Base-by-base conservation (phyloP, 2,113 vertebrate species). In the Psophia crepitans region DNA sequence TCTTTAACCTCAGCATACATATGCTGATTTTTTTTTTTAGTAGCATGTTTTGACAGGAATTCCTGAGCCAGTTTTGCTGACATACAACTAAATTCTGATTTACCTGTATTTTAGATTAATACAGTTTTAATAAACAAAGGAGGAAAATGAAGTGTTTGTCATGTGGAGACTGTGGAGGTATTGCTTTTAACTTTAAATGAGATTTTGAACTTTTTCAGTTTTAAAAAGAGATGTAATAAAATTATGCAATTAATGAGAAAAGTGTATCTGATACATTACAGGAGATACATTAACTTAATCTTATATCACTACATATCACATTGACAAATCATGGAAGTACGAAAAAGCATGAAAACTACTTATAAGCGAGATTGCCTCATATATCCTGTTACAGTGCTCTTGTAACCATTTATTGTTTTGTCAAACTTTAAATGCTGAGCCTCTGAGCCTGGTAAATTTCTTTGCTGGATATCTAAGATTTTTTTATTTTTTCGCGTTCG, bases 111-210 rank as follows among this genome's bases (percentile, higher is more conserved):
- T n/a, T 49, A 41, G 48, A 49, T 43, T 6, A 78, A n/a, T 60
- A 14, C 2, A 14, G 4, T 61, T 80, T 39, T 28, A 28, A 22
- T 58, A 66, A 65, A 35, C 16, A 24, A 70, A n/a, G 20, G 24
- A 17, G 4, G 0, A 6, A 53, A 71, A 57, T 2, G 0, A 63
- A 41, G 11, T 33, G 3, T 75, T 49, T 78, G 21, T 44, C 12
- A 14, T 28, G 20, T 68, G n/a, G 37, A 76, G 22, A 35, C 14
- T 61, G 41, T 65, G 46, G 11, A 70, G 26, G 6, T n/a, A 51
- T 13, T 46, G 35, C 41, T 74, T 63, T 61, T 73, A 41, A 44
- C 9, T 69, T 33, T 21, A 30, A 43, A n/a, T 37, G 17, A 18
- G 63, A 27, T 21, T 79, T 80, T 3, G 7, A 19, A 54, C 13